Percentiles rank a stretch among this genome's conserved stretches.
Evolutionary conservation across 2,113 vertebrate genomes (phyloP).

Genomic region (Leptocoma aspasia): DNA sequence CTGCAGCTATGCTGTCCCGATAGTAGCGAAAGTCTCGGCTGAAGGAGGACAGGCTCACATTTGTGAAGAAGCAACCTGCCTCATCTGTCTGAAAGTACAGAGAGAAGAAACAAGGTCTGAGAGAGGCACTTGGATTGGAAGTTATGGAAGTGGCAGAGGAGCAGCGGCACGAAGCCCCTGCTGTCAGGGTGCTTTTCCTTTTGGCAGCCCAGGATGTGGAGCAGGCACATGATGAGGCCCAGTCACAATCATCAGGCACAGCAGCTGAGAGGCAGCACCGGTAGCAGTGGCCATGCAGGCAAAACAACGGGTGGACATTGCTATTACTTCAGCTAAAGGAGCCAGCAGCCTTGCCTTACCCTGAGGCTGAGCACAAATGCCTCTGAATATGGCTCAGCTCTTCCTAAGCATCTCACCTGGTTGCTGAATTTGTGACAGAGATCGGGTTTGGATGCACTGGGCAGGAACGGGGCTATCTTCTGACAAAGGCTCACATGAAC

Average conservation of each 20-base stretch:
- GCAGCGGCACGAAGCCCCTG: not conserved
- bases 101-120: not conserved
- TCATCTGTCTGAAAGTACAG: conserved; percentile 57
- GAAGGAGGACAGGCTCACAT: conserved; percentile 56
- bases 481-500: conserved; percentile 37
- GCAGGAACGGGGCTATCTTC: not conserved
- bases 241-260: not conserved
- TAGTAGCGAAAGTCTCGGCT: conserved; percentile 26
- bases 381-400: not conserved
- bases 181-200: not conserved
- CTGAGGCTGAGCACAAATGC: not conserved
- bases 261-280: not conserved
- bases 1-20: not conserved
- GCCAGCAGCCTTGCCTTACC: not conserved
- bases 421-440: not conserved
- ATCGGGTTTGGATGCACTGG: not conserved
- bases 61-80: conserved; percentile 54
- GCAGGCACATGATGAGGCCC: too few relatives aligned
- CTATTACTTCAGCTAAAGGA: not conserved
- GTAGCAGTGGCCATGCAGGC: not conserved
- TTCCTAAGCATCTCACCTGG: conserved; percentile 36
- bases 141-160: not conserved
- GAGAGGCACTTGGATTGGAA: rapidly evolving
- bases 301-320: not conserved
- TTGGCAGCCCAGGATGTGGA: not conserved